Conservation (phyloP, 64 coral and sea anemone species). For the Actinia equina region DNA sequence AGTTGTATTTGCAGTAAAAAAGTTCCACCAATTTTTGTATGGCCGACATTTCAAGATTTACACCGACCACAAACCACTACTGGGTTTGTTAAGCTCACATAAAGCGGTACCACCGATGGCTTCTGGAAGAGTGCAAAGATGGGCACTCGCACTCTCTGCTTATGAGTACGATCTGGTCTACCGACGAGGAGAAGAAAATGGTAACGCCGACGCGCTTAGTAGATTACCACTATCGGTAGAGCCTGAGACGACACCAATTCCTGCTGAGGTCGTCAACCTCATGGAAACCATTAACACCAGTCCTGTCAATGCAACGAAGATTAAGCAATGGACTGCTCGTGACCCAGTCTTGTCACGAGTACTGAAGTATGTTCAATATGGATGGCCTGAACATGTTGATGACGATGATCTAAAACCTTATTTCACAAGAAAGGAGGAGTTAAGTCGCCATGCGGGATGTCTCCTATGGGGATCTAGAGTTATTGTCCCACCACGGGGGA, state of each 20-base stretch:
- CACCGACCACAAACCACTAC: conserved; percentile 48
- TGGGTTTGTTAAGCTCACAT: not conserved
- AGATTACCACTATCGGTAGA: conserved; percentile 1
- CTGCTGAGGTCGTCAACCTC: conserved; percentile 9
- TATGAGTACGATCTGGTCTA: not conserved
- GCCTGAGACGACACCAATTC: conserved; percentile 2
- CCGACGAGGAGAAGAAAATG: not conserved
- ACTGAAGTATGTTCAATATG: not conserved
- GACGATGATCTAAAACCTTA: conserved; percentile 30
- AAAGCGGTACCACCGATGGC: not conserved
- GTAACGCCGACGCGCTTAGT: conserved; percentile 18
- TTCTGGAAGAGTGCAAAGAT: conserved; percentile 14
- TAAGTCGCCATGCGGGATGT: conserved; percentile 38
- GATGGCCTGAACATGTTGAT: conserved; percentile 31
- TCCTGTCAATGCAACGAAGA: not conserved
- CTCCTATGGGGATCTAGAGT: conserved; percentile 34
- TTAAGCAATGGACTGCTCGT: conserved; percentile 16
- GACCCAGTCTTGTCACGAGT: conserved; percentile 31
- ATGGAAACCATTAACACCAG: conserved; percentile 21
- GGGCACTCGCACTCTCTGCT: conserved; percentile 11
- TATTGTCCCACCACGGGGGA: not conserved
- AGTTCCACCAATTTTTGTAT: conserved; percentile 23
- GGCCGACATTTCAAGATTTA: conserved; percentile 26
- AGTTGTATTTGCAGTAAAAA: conserved; percentile 37
- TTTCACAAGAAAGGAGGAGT: conserved; percentile 14